Evolutionary conservation across 1,140 invertebrate species (phyloP), one percentile per base, ranked within the genome.

Genomic region (Bombyx mori): DNA sequence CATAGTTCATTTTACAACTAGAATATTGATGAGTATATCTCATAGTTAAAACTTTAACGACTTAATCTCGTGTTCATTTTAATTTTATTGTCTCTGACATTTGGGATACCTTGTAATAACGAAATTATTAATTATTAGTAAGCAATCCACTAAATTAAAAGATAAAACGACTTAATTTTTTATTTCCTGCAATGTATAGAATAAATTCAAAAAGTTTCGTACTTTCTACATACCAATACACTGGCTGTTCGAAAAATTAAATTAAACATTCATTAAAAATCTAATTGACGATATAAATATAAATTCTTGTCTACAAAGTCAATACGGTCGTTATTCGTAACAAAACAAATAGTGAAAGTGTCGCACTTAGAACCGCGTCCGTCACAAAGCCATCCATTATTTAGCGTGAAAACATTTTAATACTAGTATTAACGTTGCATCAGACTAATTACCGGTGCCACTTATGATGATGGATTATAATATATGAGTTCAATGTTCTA

Each of bases 271-370:
- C 26, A 35, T 35, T 35, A 35, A 35, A 3, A 35, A 35, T 35
- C 26, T 35, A 2, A 35, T 3, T 35, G 26, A 35, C 4, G 4
- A 35, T 35, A 35, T 35, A 35, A 47, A 47, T 47, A 47, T 47
- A 0, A 10, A 51, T 51, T 35, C 12, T 35, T 9, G 50, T 35
- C 10, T 7, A 26, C n/a, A 26, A 35, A 51, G n/a, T 47, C 45
- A 12, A 47, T 35, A 22, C 42, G 46, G 10, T 44, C 22, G 46
- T 22, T 22, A 42, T 74, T 76, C 75, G 69, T 80, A 71, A 75
- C 72, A 76, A 66, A 72, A 69, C 69, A 72, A 74, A 62, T 62
- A 79, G 80, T 81, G 80, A 83, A 83, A 83, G 80, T 81, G 77
- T 79, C 69, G 66, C 65, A 63, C 61, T 57, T 9, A 44, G 7